Percentiles rank a stretch among this genome's conserved stretches.
Evolutionary conservation across 2,113 vertebrate species (phyloP).

Genomic region (Gavia stellata): DNA sequence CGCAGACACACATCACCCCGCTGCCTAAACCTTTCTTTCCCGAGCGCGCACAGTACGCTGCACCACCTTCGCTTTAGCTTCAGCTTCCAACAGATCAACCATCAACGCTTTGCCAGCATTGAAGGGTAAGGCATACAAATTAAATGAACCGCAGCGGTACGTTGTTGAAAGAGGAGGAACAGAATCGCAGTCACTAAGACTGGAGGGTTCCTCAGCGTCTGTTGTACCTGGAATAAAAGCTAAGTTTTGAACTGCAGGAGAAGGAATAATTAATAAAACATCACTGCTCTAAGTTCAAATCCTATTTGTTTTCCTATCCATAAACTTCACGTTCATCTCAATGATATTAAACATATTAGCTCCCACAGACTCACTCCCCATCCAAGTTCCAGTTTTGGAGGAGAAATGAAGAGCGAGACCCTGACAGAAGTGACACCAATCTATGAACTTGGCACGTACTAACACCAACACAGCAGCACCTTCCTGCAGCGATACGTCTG

Average conservation of each 20-base stretch:
- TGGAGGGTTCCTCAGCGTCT: background rate
- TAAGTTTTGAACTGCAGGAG: background rate
- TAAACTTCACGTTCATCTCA: background rate
- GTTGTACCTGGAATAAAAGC: background rate
- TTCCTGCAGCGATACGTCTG: background rate
- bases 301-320: background rate
- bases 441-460: too few species aligned
- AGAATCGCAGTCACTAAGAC: background rate
- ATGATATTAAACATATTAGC: background rate
- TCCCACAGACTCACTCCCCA: too few species aligned
- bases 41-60: background rate
- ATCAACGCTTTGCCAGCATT: background rate
- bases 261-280: background rate
- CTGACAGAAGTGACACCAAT: background rate
- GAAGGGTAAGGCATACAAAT: background rate
- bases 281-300: background rate
- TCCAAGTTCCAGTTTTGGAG: background rate
- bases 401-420: background rate
- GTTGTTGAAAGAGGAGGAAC: background rate
- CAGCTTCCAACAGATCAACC: background rate
- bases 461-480: background rate
- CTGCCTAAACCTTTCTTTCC: background rate
- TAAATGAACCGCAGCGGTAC: accelerated
- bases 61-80: background rate
- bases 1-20: background rate